phyloP scores from a whole-genome alignment of 2,888 invertebrate genomes.

The Malthinus seriepunctatus region DNA sequence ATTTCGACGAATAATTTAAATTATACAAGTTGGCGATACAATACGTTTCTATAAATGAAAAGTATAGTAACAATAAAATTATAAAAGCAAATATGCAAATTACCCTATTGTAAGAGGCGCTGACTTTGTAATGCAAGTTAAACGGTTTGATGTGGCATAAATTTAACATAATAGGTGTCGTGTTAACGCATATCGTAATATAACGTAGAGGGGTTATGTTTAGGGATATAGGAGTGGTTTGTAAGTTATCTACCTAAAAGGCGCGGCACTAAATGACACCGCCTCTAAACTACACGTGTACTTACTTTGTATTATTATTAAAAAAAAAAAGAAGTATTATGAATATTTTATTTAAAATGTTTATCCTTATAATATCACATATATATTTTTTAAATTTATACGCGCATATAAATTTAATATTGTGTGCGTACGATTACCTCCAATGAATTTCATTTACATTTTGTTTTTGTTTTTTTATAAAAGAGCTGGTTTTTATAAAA shows the following conservation, averaged over 20 bases:
- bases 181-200: constrained; percentile 25
- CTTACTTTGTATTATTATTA: neutral
- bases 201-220: constrained; percentile 29
- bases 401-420: too few species aligned
- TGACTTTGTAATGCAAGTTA: constrained; percentile 41
- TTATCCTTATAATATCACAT: too few species aligned
- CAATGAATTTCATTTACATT: too few species aligned
- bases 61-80: constrained; percentile 18
- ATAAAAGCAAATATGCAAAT: constrained; percentile 38
- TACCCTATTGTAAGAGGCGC: constrained; percentile 34
- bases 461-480: too few species aligned
- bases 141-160: constrained; percentile 43
- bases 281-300: constrained; percentile 28
- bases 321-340: too few species aligned
- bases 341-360: too few species aligned
- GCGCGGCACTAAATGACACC: constrained; percentile 25
- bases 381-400: too few species aligned
- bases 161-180: constrained; percentile 42
- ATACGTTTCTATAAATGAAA: too few species aligned
- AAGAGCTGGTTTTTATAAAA: too few species aligned
- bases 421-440: too few species aligned
- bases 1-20: too few species aligned
- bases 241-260: constrained; percentile 36
- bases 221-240: constrained; percentile 32
- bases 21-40: too few species aligned